phyloP scores from a whole-genome alignment of 2,888 invertebrate genomes.

The Cephus rjabovi region DNA sequence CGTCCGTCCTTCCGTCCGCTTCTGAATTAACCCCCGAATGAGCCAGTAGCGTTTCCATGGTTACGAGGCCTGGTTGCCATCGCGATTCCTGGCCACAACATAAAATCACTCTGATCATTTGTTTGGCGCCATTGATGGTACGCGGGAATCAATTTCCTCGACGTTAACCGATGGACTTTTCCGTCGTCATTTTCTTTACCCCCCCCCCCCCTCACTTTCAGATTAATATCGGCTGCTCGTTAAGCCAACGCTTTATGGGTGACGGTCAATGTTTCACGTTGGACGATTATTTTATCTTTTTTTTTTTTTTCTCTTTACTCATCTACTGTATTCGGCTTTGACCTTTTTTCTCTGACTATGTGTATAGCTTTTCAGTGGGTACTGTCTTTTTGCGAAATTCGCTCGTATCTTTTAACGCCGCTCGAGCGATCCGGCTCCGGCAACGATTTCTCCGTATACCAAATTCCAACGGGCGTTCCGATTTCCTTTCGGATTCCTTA shows the following conservation, averaged over 20 bases:
- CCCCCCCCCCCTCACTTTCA: neutral
- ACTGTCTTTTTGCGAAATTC: slow-evolving; percentile 5
- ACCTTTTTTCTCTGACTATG: neutral
- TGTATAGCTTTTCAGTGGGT: neutral
- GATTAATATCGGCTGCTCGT: neutral
- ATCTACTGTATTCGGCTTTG: slow-evolving; percentile 13
- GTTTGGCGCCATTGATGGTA: slow-evolving; percentile 58
- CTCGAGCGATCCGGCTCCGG: neutral
- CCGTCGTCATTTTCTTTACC: neutral
- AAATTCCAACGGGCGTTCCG: slow-evolving; percentile 23
- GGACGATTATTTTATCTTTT: slow-evolving; percentile 2
- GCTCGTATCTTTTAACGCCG: neutral
- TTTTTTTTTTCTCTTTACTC: slow-evolving; percentile 8
- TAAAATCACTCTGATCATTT: slow-evolving; percentile 64
- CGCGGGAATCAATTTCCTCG: slow-evolving; percentile 6
- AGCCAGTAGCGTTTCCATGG: slow-evolving; percentile 49
- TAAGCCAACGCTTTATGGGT: neutral
- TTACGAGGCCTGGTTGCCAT: slow-evolving; percentile 58
- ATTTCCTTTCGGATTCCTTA: slow-evolving; percentile 4
- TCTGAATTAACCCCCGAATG: slow-evolving; percentile 53
- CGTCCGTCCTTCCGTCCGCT: slow-evolving; percentile 40
- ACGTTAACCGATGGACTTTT: neutral
- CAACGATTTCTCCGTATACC: neutral
- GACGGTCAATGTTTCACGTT: neutral
- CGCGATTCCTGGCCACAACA: slow-evolving; percentile 64